Evolutionary conservation across 2,113 vertebrate species (phyloP).

Genomic region (Campylomormyrus numenius): DNA sequence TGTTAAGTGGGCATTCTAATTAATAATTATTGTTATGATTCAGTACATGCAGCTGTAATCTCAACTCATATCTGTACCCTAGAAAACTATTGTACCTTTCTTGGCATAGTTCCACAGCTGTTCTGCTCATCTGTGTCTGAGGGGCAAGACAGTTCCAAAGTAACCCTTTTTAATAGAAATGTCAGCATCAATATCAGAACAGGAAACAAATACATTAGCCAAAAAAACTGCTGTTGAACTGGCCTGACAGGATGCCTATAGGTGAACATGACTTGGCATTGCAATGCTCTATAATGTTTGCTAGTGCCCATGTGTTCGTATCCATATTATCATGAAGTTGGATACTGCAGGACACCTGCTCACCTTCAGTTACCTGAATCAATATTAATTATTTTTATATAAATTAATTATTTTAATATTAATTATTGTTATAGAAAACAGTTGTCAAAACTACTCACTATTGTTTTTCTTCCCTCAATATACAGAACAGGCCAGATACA

Average conservation of each 20-base stretch:
- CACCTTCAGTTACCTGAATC: background rate
- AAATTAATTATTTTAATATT: too few relatives aligned
- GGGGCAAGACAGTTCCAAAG: background rate
- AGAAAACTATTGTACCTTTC: background rate
- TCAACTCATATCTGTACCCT: background rate
- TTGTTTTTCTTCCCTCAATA: background rate
- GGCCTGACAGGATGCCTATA: background rate
- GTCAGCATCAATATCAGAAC: background rate
- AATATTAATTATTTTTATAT: background rate
- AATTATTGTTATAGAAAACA: background rate
- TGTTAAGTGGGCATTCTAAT: background rate
- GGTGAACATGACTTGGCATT: background rate
- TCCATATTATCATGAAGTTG: background rate
- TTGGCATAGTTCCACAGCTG: background rate
- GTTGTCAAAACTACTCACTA: background rate
- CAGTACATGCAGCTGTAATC: background rate
- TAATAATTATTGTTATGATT: background rate
- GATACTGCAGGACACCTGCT: background rate
- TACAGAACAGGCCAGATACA: background rate
- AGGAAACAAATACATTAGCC: background rate
- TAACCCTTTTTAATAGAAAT: background rate
- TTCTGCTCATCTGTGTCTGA: background rate
- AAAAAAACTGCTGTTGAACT: background rate
- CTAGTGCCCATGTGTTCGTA: background rate
- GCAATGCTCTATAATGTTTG: background rate